A percentile compares a stretch with the other conserved stretches of the same genome.
Conservation (phyloP, 2,888 invertebrate species). For the Scaptomyza parva region DNA sequence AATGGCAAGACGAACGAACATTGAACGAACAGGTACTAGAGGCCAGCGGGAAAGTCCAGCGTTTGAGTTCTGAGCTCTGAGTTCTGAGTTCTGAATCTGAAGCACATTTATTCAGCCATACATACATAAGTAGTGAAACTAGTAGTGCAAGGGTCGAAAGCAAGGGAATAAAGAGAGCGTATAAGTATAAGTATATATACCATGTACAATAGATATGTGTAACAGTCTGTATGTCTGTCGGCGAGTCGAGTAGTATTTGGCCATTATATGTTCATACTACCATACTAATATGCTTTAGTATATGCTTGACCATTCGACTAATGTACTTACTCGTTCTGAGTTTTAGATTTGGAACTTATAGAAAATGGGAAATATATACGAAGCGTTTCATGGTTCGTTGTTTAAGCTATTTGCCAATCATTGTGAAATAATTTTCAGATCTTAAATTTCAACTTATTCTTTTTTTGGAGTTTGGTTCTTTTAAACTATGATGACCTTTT, state of each 20-base stretch:
- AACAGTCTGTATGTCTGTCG: slow-evolving; percentile 2
- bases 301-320: neutral
- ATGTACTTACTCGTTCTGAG: neutral
- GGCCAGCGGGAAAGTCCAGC: slow-evolving; percentile 3
- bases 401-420: neutral
- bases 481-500: too few species aligned
- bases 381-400: neutral
- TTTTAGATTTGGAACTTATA: neutral
- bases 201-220: neutral
- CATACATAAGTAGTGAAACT: slow-evolving; percentile 9
- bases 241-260: slow-evolving; percentile 15
- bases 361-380: neutral
- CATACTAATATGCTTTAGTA: slow-evolving; percentile 4
- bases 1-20: slow-evolving; percentile 37
- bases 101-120: slow-evolving; percentile 9
- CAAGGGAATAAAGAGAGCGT: neutral
- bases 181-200: neutral
- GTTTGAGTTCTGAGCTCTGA: neutral
- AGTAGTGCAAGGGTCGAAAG: slow-evolving; percentile 1
- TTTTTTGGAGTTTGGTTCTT: too few species aligned
- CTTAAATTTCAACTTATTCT: neutral
- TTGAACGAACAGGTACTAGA: slow-evolving; percentile 7
- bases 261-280: neutral
- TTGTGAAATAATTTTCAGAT: too few species aligned
- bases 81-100: neutral